Conservation (phyloP, 2,797 vertebrate species). For the Cetoscarus ocellatus region DNA sequence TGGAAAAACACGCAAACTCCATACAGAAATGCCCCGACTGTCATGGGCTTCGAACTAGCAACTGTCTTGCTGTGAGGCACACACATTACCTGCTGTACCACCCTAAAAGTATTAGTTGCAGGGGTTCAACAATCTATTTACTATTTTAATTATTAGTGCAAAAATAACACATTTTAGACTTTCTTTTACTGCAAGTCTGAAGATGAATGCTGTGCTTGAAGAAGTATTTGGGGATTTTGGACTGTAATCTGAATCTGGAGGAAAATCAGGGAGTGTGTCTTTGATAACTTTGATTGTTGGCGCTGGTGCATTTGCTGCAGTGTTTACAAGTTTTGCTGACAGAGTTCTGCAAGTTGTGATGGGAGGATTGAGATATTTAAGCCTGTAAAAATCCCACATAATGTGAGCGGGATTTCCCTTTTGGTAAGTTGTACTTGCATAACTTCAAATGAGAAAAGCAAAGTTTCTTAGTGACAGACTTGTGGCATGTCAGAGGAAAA, state of each 20-base stretch:
- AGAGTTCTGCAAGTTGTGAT: conserved; percentile 21
- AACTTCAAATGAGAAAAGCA: conserved; percentile 15
- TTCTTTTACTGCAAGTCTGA: not conserved
- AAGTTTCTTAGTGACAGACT: not conserved
- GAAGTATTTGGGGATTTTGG: conserved; percentile 10
- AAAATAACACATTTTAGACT: not conserved
- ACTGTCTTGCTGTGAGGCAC: too few species aligned
- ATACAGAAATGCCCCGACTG: too few species aligned
- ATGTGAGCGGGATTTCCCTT: conserved; percentile 37
- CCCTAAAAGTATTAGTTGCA: too few species aligned
- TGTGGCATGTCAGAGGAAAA: too few species aligned
- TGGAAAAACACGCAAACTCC: too few species aligned
- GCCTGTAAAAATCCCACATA: conserved; percentile 21
- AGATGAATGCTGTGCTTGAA: not conserved
- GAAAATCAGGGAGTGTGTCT: not conserved
- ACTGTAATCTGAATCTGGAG: not conserved
- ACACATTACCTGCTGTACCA: too few species aligned
- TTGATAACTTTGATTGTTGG: conserved; percentile 6
- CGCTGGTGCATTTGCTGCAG: conserved; percentile 5
- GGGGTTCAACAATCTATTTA: too few species aligned
- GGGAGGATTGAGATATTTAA: conserved; percentile 2
- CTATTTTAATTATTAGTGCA: not conserved
- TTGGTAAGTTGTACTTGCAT: conserved; percentile 10
- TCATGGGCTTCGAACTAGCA: too few species aligned
- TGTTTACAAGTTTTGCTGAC: conserved; percentile 26